These are phyloP conservation scores for Lypha dubia DNA, from an alignment of 2,888 invertebrate genomes.

Conservation along the genomic window DNA sequence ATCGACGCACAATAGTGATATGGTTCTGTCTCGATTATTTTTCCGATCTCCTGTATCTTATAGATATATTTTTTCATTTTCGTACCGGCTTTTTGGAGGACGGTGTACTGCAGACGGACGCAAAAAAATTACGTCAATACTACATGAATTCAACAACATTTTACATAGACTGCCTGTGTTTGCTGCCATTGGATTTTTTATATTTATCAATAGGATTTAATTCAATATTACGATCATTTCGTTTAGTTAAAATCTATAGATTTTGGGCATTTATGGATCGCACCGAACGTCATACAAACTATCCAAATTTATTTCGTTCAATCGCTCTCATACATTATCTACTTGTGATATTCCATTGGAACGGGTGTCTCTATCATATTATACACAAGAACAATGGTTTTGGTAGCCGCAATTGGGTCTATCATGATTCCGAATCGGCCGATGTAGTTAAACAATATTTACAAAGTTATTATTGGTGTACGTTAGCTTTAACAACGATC, in stretches of 20 bases:
- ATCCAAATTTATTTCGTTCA: conserved; percentile 97
- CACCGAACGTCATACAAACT: conserved; percentile 99
- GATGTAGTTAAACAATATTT: conserved; percentile 97
- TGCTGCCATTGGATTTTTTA: conserved; percentile 98
- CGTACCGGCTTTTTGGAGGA: conserved; percentile 98
- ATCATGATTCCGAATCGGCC: conserved; percentile 92
- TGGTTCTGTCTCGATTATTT: conserved; percentile 99
- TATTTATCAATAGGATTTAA: conserved; percentile 98
- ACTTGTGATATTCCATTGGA: conserved; percentile 99
- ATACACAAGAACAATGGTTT: conserved; percentile 97
- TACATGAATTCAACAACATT: conserved; percentile 99
- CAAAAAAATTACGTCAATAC: conserved; percentile 95
- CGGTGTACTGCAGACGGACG: conserved; percentile 98
- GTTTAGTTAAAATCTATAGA: conserved; percentile 98
- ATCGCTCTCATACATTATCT: conserved; percentile 97
- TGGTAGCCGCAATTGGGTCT: conserved; percentile 96
- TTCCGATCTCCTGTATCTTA: conserved; percentile 97
- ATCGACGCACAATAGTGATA: conserved; percentile 94
- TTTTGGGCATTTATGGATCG: conserved; percentile 99
- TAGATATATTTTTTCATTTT: conserved; percentile 98
- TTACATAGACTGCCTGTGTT: conserved; percentile 99
- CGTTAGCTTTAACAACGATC: conserved; percentile 96
- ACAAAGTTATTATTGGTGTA: conserved; percentile 99
- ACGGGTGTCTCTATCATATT: conserved; percentile 98
- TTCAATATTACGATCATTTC: conserved; percentile 97